Evolutionary conservation across 2,113 vertebrate species (phyloP), one percentile per base, ranked within the genome.

Genomic region (Ameiurus melas): DNA sequence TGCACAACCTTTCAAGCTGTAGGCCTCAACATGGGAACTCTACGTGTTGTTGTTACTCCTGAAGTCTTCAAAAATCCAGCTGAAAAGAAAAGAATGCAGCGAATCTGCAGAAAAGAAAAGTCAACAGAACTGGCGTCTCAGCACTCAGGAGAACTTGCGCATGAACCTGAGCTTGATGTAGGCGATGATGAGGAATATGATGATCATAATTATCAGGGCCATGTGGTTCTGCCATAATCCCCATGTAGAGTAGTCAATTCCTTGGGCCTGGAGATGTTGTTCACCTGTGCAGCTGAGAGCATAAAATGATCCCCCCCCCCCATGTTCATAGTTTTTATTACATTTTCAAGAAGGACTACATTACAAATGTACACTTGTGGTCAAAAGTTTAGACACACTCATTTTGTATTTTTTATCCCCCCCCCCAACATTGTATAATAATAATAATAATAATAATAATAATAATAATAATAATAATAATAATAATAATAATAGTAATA

Each of bases 191-290:
- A 99, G 94, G 92, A 98, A 97, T 68, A 96, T 92, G 1, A 96
- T 0, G 0, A 89, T 95, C 97, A 99, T 97, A 80, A 95, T 93
- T 13, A 88, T 91, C 60, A 99, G 87, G 22, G 96, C 97, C 58
- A 98, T 14, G 0, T 98, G 96, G 85, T 99, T 99, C 94, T 93
- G 91, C 98, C 98, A 99, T 68, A 98, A 90, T 9, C 95, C 97
- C 98, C 97, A 99, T n/a, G 84, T 5, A 10, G 93, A 96, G 2
- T 85, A 68, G 4, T 96, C 93, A 0, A 98, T 97, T n/a, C 97
- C 97, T 93, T 97, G 95, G 1, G 64, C 93, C 16, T 58, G 2
- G 94, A 99, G 94, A 62, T 96, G 95, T 0, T 96, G 92, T 25
- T 97, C 95, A 0, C 98, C 98, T 1, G 95, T 96, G 60, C 97